phyloP scores from a whole-genome alignment of 2,797 vertebrate species.

The Poecilia gillii region DNA sequence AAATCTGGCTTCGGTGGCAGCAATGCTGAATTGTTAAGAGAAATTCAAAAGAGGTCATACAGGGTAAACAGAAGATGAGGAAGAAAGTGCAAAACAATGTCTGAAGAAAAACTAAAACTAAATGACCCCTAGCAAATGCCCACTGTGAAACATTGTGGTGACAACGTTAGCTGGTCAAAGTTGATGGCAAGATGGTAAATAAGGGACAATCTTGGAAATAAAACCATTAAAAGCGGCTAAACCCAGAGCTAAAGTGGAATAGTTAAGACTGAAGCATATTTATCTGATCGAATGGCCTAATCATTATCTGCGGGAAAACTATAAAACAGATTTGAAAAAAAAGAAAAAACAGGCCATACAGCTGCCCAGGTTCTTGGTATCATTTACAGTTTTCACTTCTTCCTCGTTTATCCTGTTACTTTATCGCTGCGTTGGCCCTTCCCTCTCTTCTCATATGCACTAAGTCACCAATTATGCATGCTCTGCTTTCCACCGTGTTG shows the following conservation, averaged over 20 bases:
- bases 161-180: background rate
- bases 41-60: background rate
- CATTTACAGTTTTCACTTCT: slow-evolving; percentile 18
- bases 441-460: slow-evolving; percentile 24
- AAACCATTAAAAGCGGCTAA: background rate
- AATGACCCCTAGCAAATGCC: background rate
- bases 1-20: background rate
- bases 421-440: slow-evolving; percentile 35
- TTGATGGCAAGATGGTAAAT: background rate
- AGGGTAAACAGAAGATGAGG: background rate
- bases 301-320: background rate
- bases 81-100: background rate
- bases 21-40: background rate
- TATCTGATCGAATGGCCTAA: background rate
- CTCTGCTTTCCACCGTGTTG: slow-evolving; percentile 73
- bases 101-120: background rate
- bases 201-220: background rate
- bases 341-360: too few species aligned
- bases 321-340: background rate
- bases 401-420: slow-evolving; percentile 34
- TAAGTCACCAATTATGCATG: slow-evolving; percentile 77
- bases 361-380: background rate
- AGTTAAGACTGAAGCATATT: background rate
- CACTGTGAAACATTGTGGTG: background rate
- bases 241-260: background rate